Base-by-base conservation (phyloP, 2,888 invertebrate species). In the Cataglyphis livida region DNA sequence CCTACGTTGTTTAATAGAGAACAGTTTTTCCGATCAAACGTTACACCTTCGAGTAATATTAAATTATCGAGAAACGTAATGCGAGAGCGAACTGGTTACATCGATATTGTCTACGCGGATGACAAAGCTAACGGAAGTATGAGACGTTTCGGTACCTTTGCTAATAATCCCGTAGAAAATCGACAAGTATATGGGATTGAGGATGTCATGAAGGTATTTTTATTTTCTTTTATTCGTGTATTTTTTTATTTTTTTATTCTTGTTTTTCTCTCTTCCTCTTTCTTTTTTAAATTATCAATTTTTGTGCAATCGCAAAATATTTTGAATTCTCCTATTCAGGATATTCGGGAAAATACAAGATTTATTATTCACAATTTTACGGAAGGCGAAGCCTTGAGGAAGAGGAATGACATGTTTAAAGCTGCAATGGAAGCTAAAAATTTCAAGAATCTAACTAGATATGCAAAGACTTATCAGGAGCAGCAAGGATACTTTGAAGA, bases 401-500 rank as follows among this genome's bases (percentile, higher is more conserved):
- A 93, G 83, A 92, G 91, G 35, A 94, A 94, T 88, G 92, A 94
- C 65, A 90, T 87, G 1, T 82, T 90, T 1, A 89, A 90, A 71
- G 87, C 89, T 0, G 92, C 92, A 3, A 78, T 87, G 10, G 92
- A 93, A 44, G 85, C 92, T 0, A 91, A 88, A 61, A 90, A 89
- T 57, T 90, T 94, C 71, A 88, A 92, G 66, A 93, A 93, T 79
- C 81, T 94, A 25, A 73, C 89, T 7, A 91, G 94, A 71, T 94
- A 94, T 90, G 94, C 94, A 44, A 92, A 88, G 68, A 89, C 92
- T 38, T 93, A 92, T 81, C 93, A 94, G 76, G 94, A 94, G 82
- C 88, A 90, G 66, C 89, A 94, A 32, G 94, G 94, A 5, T 94
- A 91, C 81, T 94, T 92, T 87, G 94, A 94, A 79, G 91, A 94